Percentiles rank a stretch among this genome's conserved stretches.
Conservation (phyloP, 2,113 vertebrate genomes). For the Pollachius pollachius region DNA sequence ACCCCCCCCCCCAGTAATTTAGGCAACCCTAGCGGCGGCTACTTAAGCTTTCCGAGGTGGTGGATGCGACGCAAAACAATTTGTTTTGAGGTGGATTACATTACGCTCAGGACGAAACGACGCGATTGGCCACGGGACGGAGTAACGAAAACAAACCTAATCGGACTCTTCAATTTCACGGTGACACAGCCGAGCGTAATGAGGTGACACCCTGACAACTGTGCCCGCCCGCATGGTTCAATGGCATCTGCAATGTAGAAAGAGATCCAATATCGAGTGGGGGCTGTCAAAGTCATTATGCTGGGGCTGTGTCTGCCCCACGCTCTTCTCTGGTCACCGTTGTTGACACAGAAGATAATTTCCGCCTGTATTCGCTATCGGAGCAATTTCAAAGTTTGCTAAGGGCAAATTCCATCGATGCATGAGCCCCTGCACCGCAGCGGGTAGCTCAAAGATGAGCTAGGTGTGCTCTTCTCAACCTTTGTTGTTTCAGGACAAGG, state of each 20-base stretch:
- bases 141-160: slow-evolving; percentile 59
- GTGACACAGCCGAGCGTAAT: slow-evolving; percentile 61
- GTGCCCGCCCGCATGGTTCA: slow-evolving; percentile 29
- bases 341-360: background rate
- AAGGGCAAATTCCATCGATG: no score
- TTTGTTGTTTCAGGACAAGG: no score
- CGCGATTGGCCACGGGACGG: slow-evolving; percentile 54
- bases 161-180: slow-evolving; percentile 68
- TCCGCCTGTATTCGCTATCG: no score
- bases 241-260: slow-evolving; percentile 24
- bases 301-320: slow-evolving; percentile 5
- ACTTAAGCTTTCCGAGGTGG: slow-evolving; percentile 50
- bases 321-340: slow-evolving; percentile 12
- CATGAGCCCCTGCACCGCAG: no score
- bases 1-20: slow-evolving; percentile 47
- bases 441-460: no score
- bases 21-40: slow-evolving; percentile 36
- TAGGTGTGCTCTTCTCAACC: no score
- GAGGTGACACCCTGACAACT: slow-evolving; percentile 44
- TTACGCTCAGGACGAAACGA: slow-evolving; percentile 59
- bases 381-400: no score
- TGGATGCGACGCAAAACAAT: slow-evolving; percentile 60
- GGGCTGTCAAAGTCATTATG: slow-evolving; percentile 21
- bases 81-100: slow-evolving; percentile 66
- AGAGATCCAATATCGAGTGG: slow-evolving; percentile 20